These are phyloP conservation scores for Nezara viridula DNA, from an alignment of 2,888 invertebrate species.

Conservation along the genomic window DNA sequence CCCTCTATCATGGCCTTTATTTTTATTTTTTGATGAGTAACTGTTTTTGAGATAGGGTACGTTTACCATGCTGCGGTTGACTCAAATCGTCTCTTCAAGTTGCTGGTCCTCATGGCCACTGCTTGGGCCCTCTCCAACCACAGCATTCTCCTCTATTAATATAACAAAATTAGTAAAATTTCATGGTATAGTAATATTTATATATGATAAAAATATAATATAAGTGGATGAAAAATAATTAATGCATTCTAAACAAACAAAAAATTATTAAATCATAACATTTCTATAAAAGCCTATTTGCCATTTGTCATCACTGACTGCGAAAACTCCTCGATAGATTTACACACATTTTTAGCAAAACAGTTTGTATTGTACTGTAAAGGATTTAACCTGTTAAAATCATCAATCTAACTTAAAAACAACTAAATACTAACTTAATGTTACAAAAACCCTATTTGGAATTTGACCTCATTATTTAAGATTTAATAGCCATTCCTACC, in stretches of 20 bases:
- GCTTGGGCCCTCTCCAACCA: conserved; percentile 63
- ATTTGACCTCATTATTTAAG: too few species aligned
- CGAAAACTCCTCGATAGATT: too few species aligned
- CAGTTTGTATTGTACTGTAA: too few species aligned
- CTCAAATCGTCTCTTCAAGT: conserved; percentile 64
- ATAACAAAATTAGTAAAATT: not conserved
- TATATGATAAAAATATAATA: not conserved
- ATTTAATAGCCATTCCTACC: too few species aligned
- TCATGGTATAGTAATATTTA: not conserved
- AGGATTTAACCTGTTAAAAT: too few species aligned
- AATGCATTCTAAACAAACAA: not conserved
- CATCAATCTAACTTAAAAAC: too few species aligned
- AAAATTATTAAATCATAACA: too few species aligned
- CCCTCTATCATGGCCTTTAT: conserved; percentile 32
- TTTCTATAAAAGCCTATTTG: too few species aligned
- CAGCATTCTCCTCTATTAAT: conserved; percentile 64
- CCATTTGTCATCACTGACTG: too few species aligned
- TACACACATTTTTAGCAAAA: too few species aligned
- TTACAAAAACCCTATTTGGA: too few species aligned
- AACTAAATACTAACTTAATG: too few species aligned
- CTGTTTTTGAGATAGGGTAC: not conserved
- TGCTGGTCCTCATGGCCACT: conserved; percentile 63
- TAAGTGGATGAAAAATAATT: not conserved
- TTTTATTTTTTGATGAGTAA: conserved; percentile 13
- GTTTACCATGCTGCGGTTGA: conserved; percentile 57